Evolutionary conservation across 2,888 invertebrate genomes (phyloP), one percentile per base, ranked within the genome.

Genomic region (Clostera curtula): DNA sequence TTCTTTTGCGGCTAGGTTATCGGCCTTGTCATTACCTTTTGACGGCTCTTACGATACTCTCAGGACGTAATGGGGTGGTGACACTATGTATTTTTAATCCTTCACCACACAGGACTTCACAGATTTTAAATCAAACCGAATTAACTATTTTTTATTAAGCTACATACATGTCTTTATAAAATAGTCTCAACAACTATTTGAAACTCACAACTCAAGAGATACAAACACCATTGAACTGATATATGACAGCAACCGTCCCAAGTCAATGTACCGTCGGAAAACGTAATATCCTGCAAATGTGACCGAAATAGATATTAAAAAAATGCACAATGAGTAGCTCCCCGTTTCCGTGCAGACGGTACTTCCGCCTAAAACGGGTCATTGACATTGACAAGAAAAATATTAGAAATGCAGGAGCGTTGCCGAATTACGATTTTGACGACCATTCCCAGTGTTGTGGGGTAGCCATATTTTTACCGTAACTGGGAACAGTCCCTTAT

Each of bases 261-360:
- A 23, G 63, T 62, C 64, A 64, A 49, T 31, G 60, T 19, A 43
- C 58, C 38, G 6, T 28, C 49, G 44, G 56, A 68, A 64, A 49
- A 44, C 45, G 47, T 56, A 57, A 69, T 71, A 69, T 80, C 82
- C 80, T 79, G 76, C 71, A 62, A 71, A 75, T 63, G 60, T 56
- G 58, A 61, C 61, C 40, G 56, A 72, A 74, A 77, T 71, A 74
- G 72, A 66, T 58, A 55, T 57, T 59, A 58, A 68, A 61, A 64
- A 72, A 71, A 76, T 71, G 67, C 75, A 73, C 68, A 72, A 60
- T 60, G 66, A 46, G 39, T 45, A 50, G 58, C 62, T 60, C 62
- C 65, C 58, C 43, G 60, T 66, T 74, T 71, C 71, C 73, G 67
- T 44, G 60, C 74, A 72, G 76, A 73, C 75, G 48, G 13, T 40